These are phyloP conservation scores for Lytechinus variegatus DNA, from an alignment of 35 echinoderm and acorn worm species.

Conservation along the genomic window DNA sequence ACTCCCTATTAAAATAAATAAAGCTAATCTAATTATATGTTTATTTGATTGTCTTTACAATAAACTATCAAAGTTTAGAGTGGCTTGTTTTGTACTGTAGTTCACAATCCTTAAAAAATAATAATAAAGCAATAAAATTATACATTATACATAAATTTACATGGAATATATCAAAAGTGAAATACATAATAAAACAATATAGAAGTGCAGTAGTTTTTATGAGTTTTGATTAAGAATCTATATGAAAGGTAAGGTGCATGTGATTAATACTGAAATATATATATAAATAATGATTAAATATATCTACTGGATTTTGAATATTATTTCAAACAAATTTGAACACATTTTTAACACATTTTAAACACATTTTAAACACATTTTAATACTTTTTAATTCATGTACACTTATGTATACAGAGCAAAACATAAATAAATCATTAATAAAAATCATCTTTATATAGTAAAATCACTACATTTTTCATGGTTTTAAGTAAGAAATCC, in stretches of 20 bases:
- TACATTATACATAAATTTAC: background rate
- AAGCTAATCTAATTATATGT: background rate
- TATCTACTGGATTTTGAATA: background rate
- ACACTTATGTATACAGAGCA: background rate
- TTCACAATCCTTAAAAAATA: background rate
- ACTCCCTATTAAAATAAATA: background rate
- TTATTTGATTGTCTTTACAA: background rate
- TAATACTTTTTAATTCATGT: too few species aligned
- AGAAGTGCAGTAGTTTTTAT: background rate
- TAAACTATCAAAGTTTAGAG: background rate
- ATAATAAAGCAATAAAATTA: background rate
- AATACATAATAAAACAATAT: background rate
- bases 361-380: background rate
- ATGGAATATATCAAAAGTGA: background rate
- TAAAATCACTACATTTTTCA: background rate
- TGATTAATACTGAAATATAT: background rate
- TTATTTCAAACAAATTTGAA: background rate
- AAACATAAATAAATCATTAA: background rate
- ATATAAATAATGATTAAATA: background rate
- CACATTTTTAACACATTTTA: background rate
- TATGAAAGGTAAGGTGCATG: background rate
- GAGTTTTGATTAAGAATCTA: background rate
- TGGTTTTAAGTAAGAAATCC: background rate
- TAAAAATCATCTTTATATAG: background rate
- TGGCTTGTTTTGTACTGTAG: too few species aligned